These are phyloP conservation scores for Microctonus aethiopoides DNA, from an alignment of 2,888 invertebrate genomes.

Conservation along the genomic window DNA sequence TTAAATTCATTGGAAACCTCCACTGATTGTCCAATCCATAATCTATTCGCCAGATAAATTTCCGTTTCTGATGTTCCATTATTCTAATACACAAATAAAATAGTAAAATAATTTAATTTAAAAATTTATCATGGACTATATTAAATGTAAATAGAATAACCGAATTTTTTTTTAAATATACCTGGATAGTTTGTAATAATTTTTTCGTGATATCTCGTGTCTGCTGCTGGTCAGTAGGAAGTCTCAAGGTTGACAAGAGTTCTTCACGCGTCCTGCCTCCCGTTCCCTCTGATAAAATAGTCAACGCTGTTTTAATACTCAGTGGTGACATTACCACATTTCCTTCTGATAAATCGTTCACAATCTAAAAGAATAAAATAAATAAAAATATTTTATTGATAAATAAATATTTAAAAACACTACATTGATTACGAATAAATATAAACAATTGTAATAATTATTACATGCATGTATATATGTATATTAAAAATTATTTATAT, in stretches of 20 bases:
- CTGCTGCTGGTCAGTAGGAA: conserved; percentile 65
- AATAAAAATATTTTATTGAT: conserved; percentile 7
- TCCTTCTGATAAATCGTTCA: conserved; percentile 55
- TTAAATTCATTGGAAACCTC: conserved; percentile 66
- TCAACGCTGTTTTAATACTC: conserved; percentile 74
- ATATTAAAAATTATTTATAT: background rate
- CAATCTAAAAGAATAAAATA: conserved; percentile 42
- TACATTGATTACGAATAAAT: too few species aligned
- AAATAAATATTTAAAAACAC: conserved; percentile 9
- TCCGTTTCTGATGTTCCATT: conserved; percentile 45
- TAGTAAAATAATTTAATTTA: conserved; percentile 17
- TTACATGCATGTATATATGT: too few species aligned
- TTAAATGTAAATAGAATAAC: conserved; percentile 1
- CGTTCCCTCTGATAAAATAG: conserved; percentile 75
- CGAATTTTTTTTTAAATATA: conserved; percentile 54
- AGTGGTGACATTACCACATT: conserved; percentile 77
- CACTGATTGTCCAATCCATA: conserved; percentile 50
- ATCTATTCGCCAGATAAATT: conserved; percentile 49
- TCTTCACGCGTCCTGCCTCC: conserved; percentile 71
- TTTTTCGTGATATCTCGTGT: conserved; percentile 47
- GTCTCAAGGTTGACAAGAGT: conserved; percentile 71
- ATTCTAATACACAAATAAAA: conserved; percentile 41
- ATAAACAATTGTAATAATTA: too few species aligned
- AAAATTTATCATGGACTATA: too few species aligned
- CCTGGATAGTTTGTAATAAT: conserved; percentile 61